Conservation (phyloP, 2,113 vertebrate genomes). For the Coreoperca whiteheadi region DNA sequence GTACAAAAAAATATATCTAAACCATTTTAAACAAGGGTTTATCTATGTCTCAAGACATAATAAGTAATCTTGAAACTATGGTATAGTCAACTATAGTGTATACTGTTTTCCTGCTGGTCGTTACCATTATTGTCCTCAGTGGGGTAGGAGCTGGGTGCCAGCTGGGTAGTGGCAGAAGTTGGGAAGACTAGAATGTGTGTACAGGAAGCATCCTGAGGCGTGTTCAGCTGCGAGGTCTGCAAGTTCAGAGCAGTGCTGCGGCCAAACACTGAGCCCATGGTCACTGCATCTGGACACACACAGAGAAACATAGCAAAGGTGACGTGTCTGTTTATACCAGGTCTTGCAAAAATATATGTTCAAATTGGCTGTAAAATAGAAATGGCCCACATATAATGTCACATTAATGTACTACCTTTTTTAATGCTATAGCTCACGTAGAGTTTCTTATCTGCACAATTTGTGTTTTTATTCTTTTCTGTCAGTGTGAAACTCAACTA, state of each 20-base stretch:
- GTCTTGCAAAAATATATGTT: too few species aligned
- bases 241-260: conserved; percentile 95
- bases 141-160: conserved; percentile 94
- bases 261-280: conserved; percentile 98
- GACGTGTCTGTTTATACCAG: neutral
- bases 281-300: conserved; percentile 90
- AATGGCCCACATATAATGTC: too few species aligned
- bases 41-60: neutral
- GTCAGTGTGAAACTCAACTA: neutral
- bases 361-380: too few species aligned
- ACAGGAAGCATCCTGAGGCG: conserved; percentile 97
- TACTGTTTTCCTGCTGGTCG: neutral
- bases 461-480: too few species aligned
- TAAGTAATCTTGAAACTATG: neutral
- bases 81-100: too few species aligned
- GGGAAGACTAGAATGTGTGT: conserved; percentile 99
- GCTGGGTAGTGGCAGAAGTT: conserved; percentile 96
- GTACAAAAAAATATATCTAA: neutral
- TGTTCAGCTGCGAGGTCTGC: conserved; percentile 98
- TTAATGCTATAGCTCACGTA: too few species aligned
- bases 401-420: neutral
- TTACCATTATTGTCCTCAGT: conserved; percentile 96
- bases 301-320: conserved; percentile 9
- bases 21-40: neutral
- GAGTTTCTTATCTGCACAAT: too few species aligned